Evolutionary conservation across 2,888 invertebrate species (phyloP).

Genomic region (Himalopsyche japonica): DNA sequence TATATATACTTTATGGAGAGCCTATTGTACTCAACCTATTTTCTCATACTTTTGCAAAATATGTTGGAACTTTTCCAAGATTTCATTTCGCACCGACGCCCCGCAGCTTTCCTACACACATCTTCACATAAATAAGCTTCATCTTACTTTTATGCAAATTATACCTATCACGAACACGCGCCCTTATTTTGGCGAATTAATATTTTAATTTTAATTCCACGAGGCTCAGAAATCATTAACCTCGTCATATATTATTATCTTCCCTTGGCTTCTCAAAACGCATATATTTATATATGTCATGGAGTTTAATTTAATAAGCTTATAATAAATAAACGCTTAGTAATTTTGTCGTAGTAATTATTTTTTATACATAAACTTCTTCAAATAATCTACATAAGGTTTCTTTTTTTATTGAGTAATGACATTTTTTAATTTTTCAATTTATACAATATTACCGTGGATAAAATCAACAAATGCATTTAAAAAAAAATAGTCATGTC

Average conservation of each 20-base stretch:
- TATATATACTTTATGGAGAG: not conserved
- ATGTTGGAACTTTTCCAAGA: conserved; percentile 13
- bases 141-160: conserved; percentile 10
- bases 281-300: too few species aligned
- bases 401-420: too few species aligned
- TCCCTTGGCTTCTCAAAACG: not conserved
- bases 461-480: too few species aligned
- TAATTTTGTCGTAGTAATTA: too few species aligned
- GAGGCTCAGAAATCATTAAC: not conserved
- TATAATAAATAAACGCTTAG: too few species aligned
- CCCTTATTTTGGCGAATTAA: not conserved
- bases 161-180: not conserved
- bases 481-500: too few species aligned
- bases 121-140: conserved; percentile 3
- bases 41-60: not conserved
- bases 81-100: conserved; percentile 4
- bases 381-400: too few species aligned
- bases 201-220: not conserved
- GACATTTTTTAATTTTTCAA: too few species aligned
- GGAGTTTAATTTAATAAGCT: too few species aligned
- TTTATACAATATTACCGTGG: too few species aligned
- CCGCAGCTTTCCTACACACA: not conserved
- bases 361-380: too few species aligned
- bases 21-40: not conserved
- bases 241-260: not conserved